phyloP scores from a whole-genome alignment of 2,797 vertebrate genomes.

The Bradypodion ventrale region DNA sequence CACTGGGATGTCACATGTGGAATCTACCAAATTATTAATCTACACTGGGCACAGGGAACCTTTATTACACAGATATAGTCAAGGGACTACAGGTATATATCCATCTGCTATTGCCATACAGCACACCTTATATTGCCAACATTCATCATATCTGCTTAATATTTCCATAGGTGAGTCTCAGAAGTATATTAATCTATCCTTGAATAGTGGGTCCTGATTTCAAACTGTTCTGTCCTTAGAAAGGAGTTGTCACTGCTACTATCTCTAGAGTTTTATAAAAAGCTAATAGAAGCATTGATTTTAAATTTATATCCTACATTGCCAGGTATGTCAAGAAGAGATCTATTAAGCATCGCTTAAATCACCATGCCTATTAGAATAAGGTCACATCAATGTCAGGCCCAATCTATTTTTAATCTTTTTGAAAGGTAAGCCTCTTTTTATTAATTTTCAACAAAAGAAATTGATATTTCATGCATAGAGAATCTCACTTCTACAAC shows the following conservation, averaged over 20 bases:
- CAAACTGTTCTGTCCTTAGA: slow-evolving; percentile 6
- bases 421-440: slow-evolving; percentile 13
- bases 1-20: not conserved
- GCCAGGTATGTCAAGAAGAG: slow-evolving; percentile 25
- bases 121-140: not conserved
- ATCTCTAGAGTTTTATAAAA: slow-evolving; percentile 30
- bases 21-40: not conserved
- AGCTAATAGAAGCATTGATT: slow-evolving; percentile 27
- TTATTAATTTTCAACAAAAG: slow-evolving; percentile 1
- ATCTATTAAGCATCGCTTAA: slow-evolving; percentile 34
- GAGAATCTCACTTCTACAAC: not conserved
- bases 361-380: slow-evolving; percentile 29
- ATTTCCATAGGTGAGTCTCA: not conserved
- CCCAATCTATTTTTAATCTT: not conserved
- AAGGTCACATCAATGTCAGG: slow-evolving; percentile 29
- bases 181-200: not conserved
- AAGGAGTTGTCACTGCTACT: not conserved
- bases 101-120: not conserved
- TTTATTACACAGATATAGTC: not conserved
- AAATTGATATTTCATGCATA: not conserved
- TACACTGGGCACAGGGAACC: not conserved
- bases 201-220: not conserved
- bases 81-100: not conserved
- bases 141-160: not conserved
- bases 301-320: slow-evolving; percentile 37